These are phyloP conservation scores for Holotrichia oblita DNA, from an alignment of 1,140 invertebrate species.

Conservation along the genomic window DNA sequence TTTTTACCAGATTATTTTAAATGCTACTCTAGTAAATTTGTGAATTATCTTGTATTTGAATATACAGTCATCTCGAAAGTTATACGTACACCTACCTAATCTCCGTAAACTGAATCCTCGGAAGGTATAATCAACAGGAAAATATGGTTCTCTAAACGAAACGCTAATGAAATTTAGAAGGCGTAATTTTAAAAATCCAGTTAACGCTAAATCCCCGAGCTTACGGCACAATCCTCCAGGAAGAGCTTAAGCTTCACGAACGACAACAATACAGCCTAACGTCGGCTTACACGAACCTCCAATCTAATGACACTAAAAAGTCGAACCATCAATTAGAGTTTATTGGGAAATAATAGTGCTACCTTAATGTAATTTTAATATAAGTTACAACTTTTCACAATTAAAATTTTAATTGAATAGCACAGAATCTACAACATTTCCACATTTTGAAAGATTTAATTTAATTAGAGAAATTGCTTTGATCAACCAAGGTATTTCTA, in stretches of 20 bases:
- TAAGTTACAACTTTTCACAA: too few species aligned
- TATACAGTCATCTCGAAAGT: background rate
- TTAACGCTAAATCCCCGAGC: constrained; percentile 2
- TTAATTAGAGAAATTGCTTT: too few species aligned
- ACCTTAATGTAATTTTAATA: background rate
- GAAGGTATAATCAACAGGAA: background rate
- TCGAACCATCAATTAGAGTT: background rate
- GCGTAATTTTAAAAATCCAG: constrained; percentile 22
- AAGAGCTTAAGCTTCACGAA: background rate
- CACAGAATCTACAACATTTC: too few species aligned
- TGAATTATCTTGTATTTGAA: background rate
- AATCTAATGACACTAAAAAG: background rate
- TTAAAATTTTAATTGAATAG: too few species aligned
- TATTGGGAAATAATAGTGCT: background rate
- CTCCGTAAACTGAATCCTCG: background rate
- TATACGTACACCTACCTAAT: background rate
- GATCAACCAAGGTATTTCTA: too few species aligned
- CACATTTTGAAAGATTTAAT: too few species aligned
- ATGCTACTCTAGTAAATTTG: background rate
- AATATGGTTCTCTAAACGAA: constrained; percentile 11
- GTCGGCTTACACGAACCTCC: background rate
- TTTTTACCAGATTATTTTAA: too few species aligned
- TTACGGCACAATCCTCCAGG: background rate
- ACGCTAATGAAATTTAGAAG: constrained; percentile 25
- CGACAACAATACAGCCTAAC: background rate